Percentiles rank a stretch among this genome's conserved stretches.
phyloP scores from a whole-genome alignment of 2,113 vertebrate genomes.

The Cephalophus harveyi region DNA sequence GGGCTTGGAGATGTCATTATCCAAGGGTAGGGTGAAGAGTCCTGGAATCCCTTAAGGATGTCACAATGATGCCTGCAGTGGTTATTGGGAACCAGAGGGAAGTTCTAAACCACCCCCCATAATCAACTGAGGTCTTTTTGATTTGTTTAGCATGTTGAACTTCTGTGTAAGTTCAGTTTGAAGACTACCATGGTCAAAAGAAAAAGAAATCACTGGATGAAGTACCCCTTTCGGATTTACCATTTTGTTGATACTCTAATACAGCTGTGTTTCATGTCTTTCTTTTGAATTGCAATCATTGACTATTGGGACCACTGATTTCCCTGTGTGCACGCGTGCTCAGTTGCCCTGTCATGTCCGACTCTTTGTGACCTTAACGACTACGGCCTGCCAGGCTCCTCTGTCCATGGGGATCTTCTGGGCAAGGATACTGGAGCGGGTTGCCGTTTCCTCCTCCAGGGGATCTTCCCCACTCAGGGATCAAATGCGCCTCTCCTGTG shows the following conservation, averaged over 20 bases:
- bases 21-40: background rate
- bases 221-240: background rate
- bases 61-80: background rate
- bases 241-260: background rate
- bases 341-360: background rate
- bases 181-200: background rate
- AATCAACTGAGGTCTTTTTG: background rate
- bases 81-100: background rate
- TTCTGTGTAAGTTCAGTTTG: background rate
- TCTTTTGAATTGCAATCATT: constrained; percentile 1
- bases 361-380: background rate
- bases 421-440: background rate
- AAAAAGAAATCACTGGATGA: background rate
- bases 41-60: background rate
- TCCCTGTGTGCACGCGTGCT: background rate
- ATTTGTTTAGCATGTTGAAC: background rate
- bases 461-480: background rate
- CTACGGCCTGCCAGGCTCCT: background rate
- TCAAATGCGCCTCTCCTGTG: background rate
- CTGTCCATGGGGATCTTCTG: background rate
- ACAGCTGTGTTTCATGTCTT: background rate
- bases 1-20: background rate
- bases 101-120: background rate
- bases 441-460: background rate
- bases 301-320: background rate